Percentiles rank a stretch among this genome's conserved stretches.
phyloP scores from a whole-genome alignment of 2,888 invertebrate species.

The Zelleria hepariella region DNA sequence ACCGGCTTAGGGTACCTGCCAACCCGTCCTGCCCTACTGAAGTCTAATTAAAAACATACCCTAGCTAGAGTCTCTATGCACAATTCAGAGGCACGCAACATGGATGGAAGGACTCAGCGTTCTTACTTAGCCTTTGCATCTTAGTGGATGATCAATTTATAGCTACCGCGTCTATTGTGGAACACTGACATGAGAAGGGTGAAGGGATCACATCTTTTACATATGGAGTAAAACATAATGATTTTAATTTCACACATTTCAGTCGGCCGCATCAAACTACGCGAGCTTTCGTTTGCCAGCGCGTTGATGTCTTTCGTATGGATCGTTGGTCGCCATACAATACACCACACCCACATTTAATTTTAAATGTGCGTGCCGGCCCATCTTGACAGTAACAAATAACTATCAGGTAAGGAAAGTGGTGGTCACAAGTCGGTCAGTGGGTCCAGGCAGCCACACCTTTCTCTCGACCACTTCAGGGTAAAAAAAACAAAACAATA shows the following conservation, averaged over 20 bases:
- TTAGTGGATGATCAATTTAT: no score
- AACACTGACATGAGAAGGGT: no score
- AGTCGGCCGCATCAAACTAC: no score
- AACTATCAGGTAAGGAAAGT: slow-evolving; percentile 43
- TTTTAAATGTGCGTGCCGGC: slow-evolving; percentile 3
- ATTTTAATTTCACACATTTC: no score
- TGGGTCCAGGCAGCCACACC: slow-evolving; percentile 43
- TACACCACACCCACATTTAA: no score
- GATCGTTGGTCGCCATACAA: not conserved
- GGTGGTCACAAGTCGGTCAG: slow-evolving; percentile 43
- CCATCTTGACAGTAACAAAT: slow-evolving; percentile 6
- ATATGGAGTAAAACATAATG: no score
- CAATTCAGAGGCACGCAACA: no score
- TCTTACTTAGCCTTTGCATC: no score
- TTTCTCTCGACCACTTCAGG: slow-evolving; percentile 40
- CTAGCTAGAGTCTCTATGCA: not conserved
- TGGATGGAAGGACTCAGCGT: no score
- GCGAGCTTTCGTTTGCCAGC: no score
- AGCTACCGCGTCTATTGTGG: no score
- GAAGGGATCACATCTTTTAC: no score
- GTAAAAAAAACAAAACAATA: slow-evolving; percentile 21
- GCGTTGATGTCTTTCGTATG: not conserved
- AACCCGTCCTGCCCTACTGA: slow-evolving; percentile 29
- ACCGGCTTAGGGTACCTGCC: slow-evolving; percentile 26
- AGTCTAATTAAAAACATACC: slow-evolving; percentile 29